Percentiles rank a stretch among this genome's conserved stretches.
phyloP scores from a whole-genome alignment of 2,888 invertebrate species.

The Xestia xanthographa region DNA sequence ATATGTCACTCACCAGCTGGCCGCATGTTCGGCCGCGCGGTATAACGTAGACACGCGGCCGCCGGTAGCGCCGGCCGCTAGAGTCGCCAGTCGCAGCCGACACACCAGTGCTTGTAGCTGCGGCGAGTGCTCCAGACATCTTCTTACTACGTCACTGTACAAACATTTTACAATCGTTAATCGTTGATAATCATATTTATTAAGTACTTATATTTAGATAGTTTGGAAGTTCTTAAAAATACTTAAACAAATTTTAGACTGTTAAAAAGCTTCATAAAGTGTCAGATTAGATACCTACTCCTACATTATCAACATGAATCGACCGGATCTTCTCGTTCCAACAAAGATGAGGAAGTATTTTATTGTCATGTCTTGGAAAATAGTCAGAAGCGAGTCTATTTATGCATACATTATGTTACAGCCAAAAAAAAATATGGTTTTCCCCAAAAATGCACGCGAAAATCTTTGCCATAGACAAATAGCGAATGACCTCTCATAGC shows the following conservation, averaged over 20 bases:
- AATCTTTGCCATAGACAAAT: neutral
- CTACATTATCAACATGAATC: neutral
- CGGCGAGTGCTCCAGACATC: constrained; percentile 95
- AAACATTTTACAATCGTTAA: neutral
- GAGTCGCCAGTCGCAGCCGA: constrained; percentile 92
- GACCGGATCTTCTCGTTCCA: neutral
- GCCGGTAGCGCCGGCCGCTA: constrained; percentile 91
- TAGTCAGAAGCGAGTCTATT: neutral
- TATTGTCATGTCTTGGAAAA: neutral
- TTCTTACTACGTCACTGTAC: constrained; percentile 92
- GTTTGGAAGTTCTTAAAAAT: neutral
- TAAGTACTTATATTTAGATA: neutral
- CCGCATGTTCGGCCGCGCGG: constrained; percentile 82
- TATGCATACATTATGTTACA: neutral
- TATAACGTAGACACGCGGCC: constrained; percentile 85
- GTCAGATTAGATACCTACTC: no score
- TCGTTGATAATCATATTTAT: neutral
- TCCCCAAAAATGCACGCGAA: neutral
- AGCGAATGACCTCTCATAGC: neutral
- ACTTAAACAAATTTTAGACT: neutral
- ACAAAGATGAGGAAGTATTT: neutral
- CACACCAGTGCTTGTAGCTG: constrained; percentile 93
- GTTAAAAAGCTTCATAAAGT: neutral
- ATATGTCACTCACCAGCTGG: constrained; percentile 82
- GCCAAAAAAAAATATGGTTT: neutral